Base-by-base conservation (phyloP, 2,888 invertebrate genomes). In the Prostheceraeus crozeri region DNA sequence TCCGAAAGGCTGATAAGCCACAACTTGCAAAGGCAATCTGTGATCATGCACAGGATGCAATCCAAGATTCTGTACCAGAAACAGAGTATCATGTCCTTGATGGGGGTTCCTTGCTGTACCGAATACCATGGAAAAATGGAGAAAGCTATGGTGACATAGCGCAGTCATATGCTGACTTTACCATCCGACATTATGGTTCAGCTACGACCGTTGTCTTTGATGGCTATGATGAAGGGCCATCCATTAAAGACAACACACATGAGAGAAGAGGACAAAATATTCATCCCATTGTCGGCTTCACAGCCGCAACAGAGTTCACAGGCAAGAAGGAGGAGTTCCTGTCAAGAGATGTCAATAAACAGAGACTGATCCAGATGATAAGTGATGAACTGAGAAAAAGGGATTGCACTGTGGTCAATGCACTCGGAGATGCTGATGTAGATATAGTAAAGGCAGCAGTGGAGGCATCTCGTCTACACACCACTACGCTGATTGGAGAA, bases 241-340 rank as follows among this genome's bases (percentile, higher is more conserved):
- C 60, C 28, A 55, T 61, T 11, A 61, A 61, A 45, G 61, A 61
- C 45, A 61, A 27, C 33, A 61, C 59, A 21, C 59, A 60, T 23
- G 45, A 46, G 48, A 3, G 59, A n/a, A 40, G 60, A 19, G 11
- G 23, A 14, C 19, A 14, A 14, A 60, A 60, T 4, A 10, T 19
- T 4, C 45, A 59, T 46, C 58, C 59, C 4, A 14, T n/a, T 3
- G 30, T 60, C 11, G 45, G 19, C 36, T 45, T 63, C 35, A 63
- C 52, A 36, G 8, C 21, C 36, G 58, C 40, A 3, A 64, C 58
- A 14, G 45, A 23, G 33, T 64, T 64, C 51, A 28, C 14, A 25
- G 57, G 46, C 27, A 64, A 64, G 35, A 64, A 63, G 35, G 63
- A 64, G 30, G 55, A 54, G 25, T 63, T 63, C 53, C 30, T 63